A percentile compares a stretch with the other conserved stretches of the same genome.
These are phyloP conservation scores for Myrmecobius fasciatus DNA, from an alignment of 2,113 vertebrate genomes.

Conservation along the genomic window DNA sequence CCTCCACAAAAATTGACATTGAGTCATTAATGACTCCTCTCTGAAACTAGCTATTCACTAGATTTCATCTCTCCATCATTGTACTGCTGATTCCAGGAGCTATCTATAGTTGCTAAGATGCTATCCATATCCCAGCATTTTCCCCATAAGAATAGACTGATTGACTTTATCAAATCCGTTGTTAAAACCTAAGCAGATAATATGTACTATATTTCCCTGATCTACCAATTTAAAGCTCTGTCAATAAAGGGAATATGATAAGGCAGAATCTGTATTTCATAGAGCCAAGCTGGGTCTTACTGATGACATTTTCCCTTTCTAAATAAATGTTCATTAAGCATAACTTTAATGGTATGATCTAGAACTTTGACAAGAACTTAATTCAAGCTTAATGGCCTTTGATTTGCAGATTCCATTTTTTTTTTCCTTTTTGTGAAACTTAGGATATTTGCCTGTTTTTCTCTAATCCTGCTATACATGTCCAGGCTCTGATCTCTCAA, in stretches of 20 bases:
- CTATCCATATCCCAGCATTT: background rate
- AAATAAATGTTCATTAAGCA: background rate
- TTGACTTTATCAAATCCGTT: background rate
- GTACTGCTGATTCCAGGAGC: background rate
- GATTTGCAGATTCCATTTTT: background rate
- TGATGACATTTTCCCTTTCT: background rate
- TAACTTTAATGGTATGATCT: background rate
- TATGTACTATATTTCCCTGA: background rate
- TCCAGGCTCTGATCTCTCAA: background rate
- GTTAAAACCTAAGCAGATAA: background rate
- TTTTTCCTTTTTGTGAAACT: background rate
- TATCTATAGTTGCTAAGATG: background rate
- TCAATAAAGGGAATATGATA: background rate
- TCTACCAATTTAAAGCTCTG: background rate
- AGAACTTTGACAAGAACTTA: background rate
- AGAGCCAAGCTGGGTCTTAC: background rate
- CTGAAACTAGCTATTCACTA: background rate
- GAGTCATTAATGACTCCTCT: background rate
- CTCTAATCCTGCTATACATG: background rate
- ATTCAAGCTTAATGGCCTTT: background rate
- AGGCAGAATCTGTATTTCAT: background rate
- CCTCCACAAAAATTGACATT: background rate
- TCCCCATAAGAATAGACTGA: background rate
- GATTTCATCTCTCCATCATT: background rate
- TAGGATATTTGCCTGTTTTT: background rate